A percentile compares a stretch with the other conserved stretches of the same genome.
phyloP scores from a whole-genome alignment of 2,888 invertebrate genomes.

The Anoncus sp. region DNA sequence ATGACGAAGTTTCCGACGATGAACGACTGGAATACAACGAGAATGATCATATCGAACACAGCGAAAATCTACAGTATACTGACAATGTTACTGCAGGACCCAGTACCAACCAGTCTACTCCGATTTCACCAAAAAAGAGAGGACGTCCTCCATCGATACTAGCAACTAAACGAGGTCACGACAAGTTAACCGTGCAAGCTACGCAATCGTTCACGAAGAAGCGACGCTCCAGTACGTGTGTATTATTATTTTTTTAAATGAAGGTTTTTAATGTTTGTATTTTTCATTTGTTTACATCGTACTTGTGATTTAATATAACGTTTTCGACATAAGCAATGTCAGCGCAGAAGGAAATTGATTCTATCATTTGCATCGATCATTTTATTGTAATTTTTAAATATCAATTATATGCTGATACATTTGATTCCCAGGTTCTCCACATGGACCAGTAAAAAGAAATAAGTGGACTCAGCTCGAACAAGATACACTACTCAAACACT shows the following conservation, averaged over 20 bases:
- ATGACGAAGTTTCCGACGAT: not conserved
- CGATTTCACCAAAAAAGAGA: not conserved
- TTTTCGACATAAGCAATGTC: not conserved
- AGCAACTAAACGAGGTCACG: too few species aligned
- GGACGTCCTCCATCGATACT: not conserved
- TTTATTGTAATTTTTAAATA: too few species aligned
- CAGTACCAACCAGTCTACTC: not conserved
- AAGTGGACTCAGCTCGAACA: not conserved
- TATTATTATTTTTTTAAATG: too few species aligned
- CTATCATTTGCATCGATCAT: not conserved
- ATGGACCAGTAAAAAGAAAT: not conserved
- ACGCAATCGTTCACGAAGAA: not conserved
- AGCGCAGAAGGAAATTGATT: not conserved
- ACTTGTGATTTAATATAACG: too few species aligned
- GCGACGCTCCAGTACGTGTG: not conserved
- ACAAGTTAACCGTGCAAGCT: too few species aligned
- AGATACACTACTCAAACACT: not conserved
- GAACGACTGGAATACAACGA: too few species aligned
- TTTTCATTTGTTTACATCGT: too few species aligned
- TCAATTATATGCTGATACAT: not conserved
- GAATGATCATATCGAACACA: too few species aligned
- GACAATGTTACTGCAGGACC: too few species aligned
- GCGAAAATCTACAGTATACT: too few species aligned
- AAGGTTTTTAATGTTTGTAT: too few species aligned
- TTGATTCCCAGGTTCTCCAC: not conserved